phyloP scores from a whole-genome alignment of 2,888 invertebrate genomes.

The Hydroisotoma schaefferi region DNA sequence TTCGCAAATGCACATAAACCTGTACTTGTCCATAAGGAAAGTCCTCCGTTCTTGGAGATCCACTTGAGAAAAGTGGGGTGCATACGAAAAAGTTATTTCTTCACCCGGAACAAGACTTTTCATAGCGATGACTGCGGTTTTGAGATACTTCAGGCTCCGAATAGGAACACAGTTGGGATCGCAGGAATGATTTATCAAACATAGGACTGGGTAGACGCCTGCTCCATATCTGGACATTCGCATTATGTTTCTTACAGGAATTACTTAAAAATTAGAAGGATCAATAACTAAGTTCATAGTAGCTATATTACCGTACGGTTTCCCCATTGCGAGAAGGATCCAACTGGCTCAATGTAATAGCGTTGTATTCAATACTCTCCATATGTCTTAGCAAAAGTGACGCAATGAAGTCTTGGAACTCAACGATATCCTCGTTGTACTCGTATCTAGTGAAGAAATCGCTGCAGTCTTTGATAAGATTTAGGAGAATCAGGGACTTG shows the following conservation, averaged over 20 bases:
- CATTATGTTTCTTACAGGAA: conserved; percentile 12
- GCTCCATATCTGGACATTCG: conserved; percentile 32
- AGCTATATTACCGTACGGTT: background rate
- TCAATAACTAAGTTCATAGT: background rate
- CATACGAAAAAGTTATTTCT: conserved; percentile 45
- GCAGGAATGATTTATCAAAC: conserved; percentile 46
- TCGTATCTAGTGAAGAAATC: conserved; percentile 25
- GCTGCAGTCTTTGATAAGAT: conserved; percentile 35
- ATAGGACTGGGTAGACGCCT: conserved; percentile 39
- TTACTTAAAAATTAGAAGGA: too few relatives aligned
- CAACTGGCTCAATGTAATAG: conserved; percentile 43
- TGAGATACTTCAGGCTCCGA: conserved; percentile 19
- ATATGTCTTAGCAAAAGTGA: conserved; percentile 39
- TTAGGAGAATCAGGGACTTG: conserved; percentile 34
- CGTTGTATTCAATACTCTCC: conserved; percentile 45
- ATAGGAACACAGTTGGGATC: conserved; percentile 43
- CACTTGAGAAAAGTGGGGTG: conserved; percentile 36
- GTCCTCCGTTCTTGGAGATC: conserved; percentile 24
- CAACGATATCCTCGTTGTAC: conserved; percentile 14
- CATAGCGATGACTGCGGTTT: conserved; percentile 40
- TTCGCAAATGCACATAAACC: conserved; percentile 41
- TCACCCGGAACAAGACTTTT: conserved; percentile 34
- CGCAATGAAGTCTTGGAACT: conserved; percentile 35
- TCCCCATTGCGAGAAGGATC: background rate
- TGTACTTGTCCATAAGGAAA: conserved; percentile 38